These are phyloP conservation scores for Aethes cnicana DNA, from an alignment of 2,888 invertebrate genomes.

Conservation along the genomic window DNA sequence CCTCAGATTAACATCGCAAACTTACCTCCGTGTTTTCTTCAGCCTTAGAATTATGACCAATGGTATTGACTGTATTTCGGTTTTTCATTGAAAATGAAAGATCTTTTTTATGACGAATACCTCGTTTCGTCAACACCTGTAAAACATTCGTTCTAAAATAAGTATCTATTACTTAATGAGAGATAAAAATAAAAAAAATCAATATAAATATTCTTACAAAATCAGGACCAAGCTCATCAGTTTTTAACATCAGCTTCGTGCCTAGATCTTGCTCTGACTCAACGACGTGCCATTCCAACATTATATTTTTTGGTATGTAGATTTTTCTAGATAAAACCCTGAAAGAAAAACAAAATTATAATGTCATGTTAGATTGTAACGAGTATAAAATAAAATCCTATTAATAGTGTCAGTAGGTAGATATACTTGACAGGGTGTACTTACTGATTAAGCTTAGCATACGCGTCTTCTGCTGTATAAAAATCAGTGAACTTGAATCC, in stretches of 20 bases:
- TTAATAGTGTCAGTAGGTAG: too few relatives aligned
- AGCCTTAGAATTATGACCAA: too few relatives aligned
- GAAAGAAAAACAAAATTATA: too few relatives aligned
- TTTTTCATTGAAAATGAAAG: conserved; percentile 11
- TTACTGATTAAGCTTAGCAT: conserved; percentile 65
- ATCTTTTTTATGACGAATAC: conserved; percentile 36
- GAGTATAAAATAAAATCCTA: too few relatives aligned
- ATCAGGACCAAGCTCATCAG: conserved; percentile 40
- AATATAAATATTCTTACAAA: conserved; percentile 45
- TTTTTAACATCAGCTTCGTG: conserved; percentile 35
- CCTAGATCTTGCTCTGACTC: conserved; percentile 40
- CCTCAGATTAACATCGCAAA: too few relatives aligned
- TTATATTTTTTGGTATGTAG: conserved; percentile 47
- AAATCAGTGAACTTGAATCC: conserved; percentile 59
- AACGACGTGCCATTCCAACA: conserved; percentile 56
- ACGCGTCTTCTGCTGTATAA: conserved; percentile 55
- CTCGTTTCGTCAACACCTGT: conserved; percentile 43
- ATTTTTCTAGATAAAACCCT: conserved; percentile 54
- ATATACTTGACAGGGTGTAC: too few relatives aligned
- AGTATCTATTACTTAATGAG: too few relatives aligned
- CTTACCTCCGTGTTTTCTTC: too few relatives aligned
- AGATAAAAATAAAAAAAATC: too few relatives aligned
- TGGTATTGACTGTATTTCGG: too few relatives aligned
- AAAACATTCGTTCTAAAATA: neutral
- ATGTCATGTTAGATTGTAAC: neutral